Percentiles rank a stretch among this genome's conserved stretches.
Evolutionary conservation across 2,888 invertebrate genomes (phyloP).

Genomic region (Thymelicus acteon): DNA sequence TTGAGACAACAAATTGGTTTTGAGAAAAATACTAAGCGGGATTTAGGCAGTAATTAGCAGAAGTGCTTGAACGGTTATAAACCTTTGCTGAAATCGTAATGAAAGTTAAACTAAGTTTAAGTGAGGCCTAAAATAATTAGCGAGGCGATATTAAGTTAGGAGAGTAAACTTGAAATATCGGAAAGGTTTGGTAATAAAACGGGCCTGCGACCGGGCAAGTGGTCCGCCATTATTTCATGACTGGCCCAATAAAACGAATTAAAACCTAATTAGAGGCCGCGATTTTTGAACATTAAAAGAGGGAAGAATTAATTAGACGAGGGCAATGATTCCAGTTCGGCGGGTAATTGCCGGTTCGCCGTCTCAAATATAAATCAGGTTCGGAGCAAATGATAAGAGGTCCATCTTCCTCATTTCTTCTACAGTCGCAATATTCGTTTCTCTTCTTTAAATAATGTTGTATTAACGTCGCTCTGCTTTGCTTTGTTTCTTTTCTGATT

Average conservation of each 20-base stretch:
- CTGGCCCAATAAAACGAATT: constrained; percentile 82
- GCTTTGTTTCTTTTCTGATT: too few relatives aligned
- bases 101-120: constrained; percentile 24
- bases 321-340: constrained; percentile 81
- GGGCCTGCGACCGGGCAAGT: constrained; percentile 52
- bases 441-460: not conserved
- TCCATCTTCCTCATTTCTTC: not conserved
- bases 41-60: not conserved
- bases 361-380: constrained; percentile 67
- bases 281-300: constrained; percentile 84
- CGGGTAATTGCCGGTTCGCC: constrained; percentile 72
- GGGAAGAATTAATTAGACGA: constrained; percentile 82
- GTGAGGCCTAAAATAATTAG: constrained; percentile 33
- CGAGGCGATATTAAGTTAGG: constrained; percentile 33
- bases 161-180: constrained; percentile 50
- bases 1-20: not conserved
- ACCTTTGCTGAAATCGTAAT: constrained; percentile 23
- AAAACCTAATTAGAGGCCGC: constrained; percentile 83
- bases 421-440: not conserved
- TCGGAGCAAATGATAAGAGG: constrained; percentile 29
- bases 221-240: constrained; percentile 71
- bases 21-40: not conserved
- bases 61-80: constrained; percentile 4
- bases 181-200: constrained; percentile 58
- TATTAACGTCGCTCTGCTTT: too few relatives aligned